Evolutionary conservation across 2,797 vertebrate species (phyloP), one percentile per base, ranked within the genome.

Genomic region (Chiroxiphia lanceolata): DNA sequence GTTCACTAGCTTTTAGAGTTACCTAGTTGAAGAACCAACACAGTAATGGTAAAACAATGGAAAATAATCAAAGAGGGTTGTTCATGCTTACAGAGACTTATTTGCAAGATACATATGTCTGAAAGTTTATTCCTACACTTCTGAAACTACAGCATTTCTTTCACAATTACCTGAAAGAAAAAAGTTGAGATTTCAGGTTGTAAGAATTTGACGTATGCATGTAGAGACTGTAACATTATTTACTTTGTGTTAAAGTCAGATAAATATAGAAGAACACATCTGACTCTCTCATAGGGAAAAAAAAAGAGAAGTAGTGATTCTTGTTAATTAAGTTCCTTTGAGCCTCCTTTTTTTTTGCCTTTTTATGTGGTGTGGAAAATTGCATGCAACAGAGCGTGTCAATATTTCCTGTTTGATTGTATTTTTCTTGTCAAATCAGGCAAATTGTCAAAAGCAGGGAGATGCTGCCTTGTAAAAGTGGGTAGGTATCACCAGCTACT

Each of bases 341-440:
- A 90, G 12, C 33, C 7, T 61, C 25, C 6, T 67, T 57, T 64
- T 36, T 38, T 54, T 67, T 33, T 21, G 4, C 12, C 6, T 61
- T 80, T 59, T 34, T 63, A 26, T 47, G 16, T 22, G 4, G 5
- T 31, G 36, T 70, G 29, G n/a, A 60, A 78, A 47, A 85, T 51
- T 7, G 20, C 11, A 42, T 18, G 7, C 20, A 64, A 60, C 4
- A n/a, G 2, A 0, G 5, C 3, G 54, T 34, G 17, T 42, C 38
- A 40, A 10, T 72, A n/a, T 72, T 84, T 9, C 19, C 3, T n/a
- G 34, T 48, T 25, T 51, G 20, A 65, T 33, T 42, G 10, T 42
- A 51, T 61, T 91, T 91, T 88, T 51, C 6, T 70, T 82, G 15
- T 33, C 15, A 78, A 74, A 74, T 70, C 21, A 70, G 9, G 15